Percentiles rank a stretch among this genome's conserved stretches.
Conservation (phyloP, 2,888 invertebrate genomes). For the Nycteola revayana region DNA sequence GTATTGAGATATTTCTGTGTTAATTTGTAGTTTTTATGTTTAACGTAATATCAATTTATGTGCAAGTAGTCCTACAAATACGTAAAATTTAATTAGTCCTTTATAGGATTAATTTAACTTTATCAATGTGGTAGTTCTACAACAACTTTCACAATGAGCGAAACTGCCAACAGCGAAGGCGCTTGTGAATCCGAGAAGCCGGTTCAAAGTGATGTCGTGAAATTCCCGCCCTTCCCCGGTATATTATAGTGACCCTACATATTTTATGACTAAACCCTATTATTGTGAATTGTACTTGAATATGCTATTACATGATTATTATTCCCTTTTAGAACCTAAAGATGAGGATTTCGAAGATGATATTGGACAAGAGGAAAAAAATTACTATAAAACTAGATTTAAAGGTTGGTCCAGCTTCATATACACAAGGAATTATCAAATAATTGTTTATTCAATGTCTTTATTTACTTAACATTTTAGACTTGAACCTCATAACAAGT, state of each 20-base stretch:
- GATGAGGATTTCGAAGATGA: constrained; percentile 79
- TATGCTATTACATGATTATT: neutral
- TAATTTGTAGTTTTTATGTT: constrained; percentile 3
- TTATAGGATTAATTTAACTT: neutral
- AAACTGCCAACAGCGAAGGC: constrained; percentile 50
- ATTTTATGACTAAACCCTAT: too few species aligned
- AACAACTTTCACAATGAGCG: constrained; percentile 54
- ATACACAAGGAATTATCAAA: too few species aligned
- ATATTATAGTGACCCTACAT: constrained; percentile 5
- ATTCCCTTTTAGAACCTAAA: constrained; percentile 56
- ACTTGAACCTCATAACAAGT: constrained; percentile 81
- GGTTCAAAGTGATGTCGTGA: constrained; percentile 52
- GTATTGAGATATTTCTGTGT: constrained; percentile 3
- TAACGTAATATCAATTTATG: neutral
- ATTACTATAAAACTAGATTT: constrained; percentile 75
- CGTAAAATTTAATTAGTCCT: too few species aligned
- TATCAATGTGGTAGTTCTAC: constrained; percentile 17
- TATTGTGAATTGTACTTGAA: neutral
- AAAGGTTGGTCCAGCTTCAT: too few species aligned
- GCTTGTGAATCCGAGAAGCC: constrained; percentile 62
- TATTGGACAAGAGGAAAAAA: constrained; percentile 76
- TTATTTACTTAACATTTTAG: constrained; percentile 31
- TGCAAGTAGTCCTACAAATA: neutral
- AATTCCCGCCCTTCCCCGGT: constrained; percentile 76
- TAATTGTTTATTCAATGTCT: neutral